phyloP scores from a whole-genome alignment of 2,888 invertebrate species.

The Thera britannica region DNA sequence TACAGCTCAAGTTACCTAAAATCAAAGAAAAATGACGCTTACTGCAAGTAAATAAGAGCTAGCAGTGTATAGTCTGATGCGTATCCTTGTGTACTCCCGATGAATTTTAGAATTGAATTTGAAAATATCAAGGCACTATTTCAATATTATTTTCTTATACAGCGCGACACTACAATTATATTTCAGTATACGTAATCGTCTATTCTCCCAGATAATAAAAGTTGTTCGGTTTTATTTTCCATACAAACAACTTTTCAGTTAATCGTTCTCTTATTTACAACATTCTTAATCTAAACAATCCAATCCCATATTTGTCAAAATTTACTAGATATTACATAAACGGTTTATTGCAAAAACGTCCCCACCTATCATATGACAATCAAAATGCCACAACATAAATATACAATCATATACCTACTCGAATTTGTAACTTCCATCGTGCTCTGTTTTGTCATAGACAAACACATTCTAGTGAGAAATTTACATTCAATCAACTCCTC shows the following conservation, averaged over 20 bases:
- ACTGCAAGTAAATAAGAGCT: too few relatives aligned
- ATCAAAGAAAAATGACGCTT: too few relatives aligned
- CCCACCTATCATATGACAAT: slow-evolving; percentile 64
- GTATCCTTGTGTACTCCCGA: not conserved
- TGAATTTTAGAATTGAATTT: not conserved
- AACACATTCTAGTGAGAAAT: slow-evolving; percentile 57
- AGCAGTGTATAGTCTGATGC: too few relatives aligned
- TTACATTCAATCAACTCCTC: slow-evolving; percentile 46
- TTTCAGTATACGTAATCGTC: not conserved
- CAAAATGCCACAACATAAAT: slow-evolving; percentile 52
- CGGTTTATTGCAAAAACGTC: slow-evolving; percentile 78
- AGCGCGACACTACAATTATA: not conserved
- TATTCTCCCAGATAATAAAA: not conserved
- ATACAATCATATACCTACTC: slow-evolving; percentile 71
- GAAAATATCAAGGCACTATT: slow-evolving; percentile 2
- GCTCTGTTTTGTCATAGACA: slow-evolving; percentile 74
- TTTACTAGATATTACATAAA: slow-evolving; percentile 11
- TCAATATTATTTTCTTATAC: not conserved
- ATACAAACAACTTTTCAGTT: not conserved
- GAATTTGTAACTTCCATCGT: slow-evolving; percentile 84
- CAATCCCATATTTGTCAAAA: slow-evolving; percentile 5
- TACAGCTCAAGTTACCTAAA: too few relatives aligned
- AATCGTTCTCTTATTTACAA: not conserved
- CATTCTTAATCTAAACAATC: not conserved
- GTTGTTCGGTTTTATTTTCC: not conserved